Conservation (phyloP, 2,888 invertebrate species). For the Mongoloraphidia duomilia region DNA sequence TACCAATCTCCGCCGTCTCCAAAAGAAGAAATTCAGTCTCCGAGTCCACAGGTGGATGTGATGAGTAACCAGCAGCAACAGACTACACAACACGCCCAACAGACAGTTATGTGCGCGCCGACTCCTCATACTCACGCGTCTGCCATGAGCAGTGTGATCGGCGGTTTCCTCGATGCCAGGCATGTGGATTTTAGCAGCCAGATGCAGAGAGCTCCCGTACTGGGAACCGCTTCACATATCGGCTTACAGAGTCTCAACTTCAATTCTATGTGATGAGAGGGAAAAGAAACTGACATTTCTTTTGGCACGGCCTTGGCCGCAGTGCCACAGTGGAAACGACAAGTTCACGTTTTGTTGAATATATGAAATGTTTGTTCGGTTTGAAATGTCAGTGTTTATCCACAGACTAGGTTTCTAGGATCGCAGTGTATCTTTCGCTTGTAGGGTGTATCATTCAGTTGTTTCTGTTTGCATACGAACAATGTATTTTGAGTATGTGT, state of each 20-base stretch:
- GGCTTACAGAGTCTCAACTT: constrained; percentile 64
- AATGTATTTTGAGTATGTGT: too few relatives aligned
- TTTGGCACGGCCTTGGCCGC: not conserved
- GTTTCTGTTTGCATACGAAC: too few relatives aligned
- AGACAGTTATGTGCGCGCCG: constrained; percentile 42
- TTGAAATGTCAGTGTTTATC: too few relatives aligned
- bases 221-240: constrained; percentile 34
- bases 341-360: not conserved
- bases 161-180: constrained; percentile 50
- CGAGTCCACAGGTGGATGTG: constrained; percentile 26
- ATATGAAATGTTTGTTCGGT: not conserved
- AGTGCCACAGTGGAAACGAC: not conserved
- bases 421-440: too few relatives aligned
- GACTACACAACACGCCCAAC: constrained; percentile 23
- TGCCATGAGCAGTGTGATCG: constrained; percentile 39
- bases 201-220: constrained; percentile 29
- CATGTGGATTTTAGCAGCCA: constrained; percentile 50
- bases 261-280: constrained; percentile 49
- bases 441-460: too few relatives aligned
- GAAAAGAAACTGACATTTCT: not conserved
- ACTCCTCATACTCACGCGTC: constrained; percentile 37
- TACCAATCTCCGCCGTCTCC: not conserved
- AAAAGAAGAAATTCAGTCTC: constrained; percentile 29
- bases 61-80: constrained; percentile 18
- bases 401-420: too few relatives aligned